Evolutionary conservation across 2,797 vertebrate species (phyloP).

Genomic region (Kryptolebias ocellatus): DNA sequence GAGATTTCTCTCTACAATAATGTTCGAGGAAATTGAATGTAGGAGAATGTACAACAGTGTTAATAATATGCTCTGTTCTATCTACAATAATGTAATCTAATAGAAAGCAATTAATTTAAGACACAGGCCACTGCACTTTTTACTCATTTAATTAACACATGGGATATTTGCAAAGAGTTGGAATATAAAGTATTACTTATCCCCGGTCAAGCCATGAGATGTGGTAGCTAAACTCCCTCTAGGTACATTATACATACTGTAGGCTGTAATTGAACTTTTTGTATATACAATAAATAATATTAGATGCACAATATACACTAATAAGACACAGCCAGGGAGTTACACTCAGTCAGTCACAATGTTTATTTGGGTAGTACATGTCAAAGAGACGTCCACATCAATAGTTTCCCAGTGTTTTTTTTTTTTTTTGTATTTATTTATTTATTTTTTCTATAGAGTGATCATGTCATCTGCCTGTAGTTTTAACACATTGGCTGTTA

Average conservation of each 20-base stretch:
- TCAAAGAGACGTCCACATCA: neutral
- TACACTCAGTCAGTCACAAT: neutral
- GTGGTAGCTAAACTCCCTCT: slow-evolving; percentile 56
- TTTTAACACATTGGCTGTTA: neutral
- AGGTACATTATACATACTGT: slow-evolving; percentile 55
- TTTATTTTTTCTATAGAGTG: neutral
- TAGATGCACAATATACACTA: slow-evolving; percentile 8
- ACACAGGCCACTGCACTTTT: slow-evolving; percentile 87
- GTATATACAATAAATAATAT: slow-evolving; percentile 23
- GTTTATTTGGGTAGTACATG: neutral
- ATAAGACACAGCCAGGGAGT: slow-evolving; percentile 1
- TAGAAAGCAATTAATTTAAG: slow-evolving; percentile 89
- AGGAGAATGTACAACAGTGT: slow-evolving; percentile 86
- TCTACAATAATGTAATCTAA: slow-evolving; percentile 86
- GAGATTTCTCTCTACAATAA: slow-evolving; percentile 79
- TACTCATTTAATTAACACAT: slow-evolving; percentile 85
- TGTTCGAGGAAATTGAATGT: slow-evolving; percentile 88
- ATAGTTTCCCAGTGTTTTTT: neutral
- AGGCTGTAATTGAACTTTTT: slow-evolving; percentile 50
- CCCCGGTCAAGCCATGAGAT: slow-evolving; percentile 68
- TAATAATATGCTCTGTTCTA: slow-evolving; percentile 82
- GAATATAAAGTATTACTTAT: slow-evolving; percentile 78
- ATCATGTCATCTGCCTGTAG: neutral
- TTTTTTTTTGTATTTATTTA: too few species aligned
- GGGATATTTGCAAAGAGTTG: slow-evolving; percentile 76